A percentile compares a stretch with the other conserved stretches of the same genome.
phyloP scores from a whole-genome alignment of 1,140 invertebrate species.

The Pararge aegeria region DNA sequence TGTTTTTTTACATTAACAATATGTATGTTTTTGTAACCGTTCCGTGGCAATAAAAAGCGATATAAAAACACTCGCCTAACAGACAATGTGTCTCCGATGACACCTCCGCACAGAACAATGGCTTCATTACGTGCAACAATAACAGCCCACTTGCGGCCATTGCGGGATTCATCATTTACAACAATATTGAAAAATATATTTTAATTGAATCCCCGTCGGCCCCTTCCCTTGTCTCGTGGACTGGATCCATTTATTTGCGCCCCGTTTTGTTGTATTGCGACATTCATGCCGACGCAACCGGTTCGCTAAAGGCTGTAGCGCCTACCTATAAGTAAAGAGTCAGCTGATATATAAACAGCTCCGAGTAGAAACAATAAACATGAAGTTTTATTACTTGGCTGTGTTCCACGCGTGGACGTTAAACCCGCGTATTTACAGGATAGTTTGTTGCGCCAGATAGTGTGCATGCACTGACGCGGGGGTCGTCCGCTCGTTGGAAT shows the following conservation, averaged over 20 bases:
- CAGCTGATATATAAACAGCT: slow-evolving; percentile 56
- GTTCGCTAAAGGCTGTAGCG: slow-evolving; percentile 31
- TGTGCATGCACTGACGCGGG: slow-evolving; percentile 12
- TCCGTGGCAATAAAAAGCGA: slow-evolving; percentile 36
- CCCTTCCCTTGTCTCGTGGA: slow-evolving; percentile 16
- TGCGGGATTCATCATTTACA: slow-evolving; percentile 27
- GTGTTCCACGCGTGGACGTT: slow-evolving; percentile 68
- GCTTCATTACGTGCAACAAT: slow-evolving; percentile 66
- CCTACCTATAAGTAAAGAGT: slow-evolving; percentile 36
- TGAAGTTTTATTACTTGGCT: slow-evolving; percentile 76
- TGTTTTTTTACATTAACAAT: background rate
- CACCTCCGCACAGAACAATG: slow-evolving; percentile 58
- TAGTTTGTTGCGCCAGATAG: slow-evolving; percentile 45
- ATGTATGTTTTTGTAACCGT: slow-evolving; percentile 16
- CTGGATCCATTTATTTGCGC: slow-evolving; percentile 31
- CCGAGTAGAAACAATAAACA: slow-evolving; percentile 71
- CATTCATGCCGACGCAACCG: slow-evolving; percentile 35
- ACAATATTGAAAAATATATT: slow-evolving; percentile 47
- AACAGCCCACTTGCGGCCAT: slow-evolving; percentile 39
- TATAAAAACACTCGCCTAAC: slow-evolving; percentile 48
- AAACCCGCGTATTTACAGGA: slow-evolving; percentile 68
- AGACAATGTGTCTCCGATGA: slow-evolving; percentile 58
- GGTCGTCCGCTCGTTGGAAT: background rate
- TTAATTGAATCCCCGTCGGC: slow-evolving; percentile 40
- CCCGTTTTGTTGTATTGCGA: slow-evolving; percentile 35